phyloP scores from a whole-genome alignment of 2,113 vertebrate genomes.

The Pteronura brasiliensis region DNA sequence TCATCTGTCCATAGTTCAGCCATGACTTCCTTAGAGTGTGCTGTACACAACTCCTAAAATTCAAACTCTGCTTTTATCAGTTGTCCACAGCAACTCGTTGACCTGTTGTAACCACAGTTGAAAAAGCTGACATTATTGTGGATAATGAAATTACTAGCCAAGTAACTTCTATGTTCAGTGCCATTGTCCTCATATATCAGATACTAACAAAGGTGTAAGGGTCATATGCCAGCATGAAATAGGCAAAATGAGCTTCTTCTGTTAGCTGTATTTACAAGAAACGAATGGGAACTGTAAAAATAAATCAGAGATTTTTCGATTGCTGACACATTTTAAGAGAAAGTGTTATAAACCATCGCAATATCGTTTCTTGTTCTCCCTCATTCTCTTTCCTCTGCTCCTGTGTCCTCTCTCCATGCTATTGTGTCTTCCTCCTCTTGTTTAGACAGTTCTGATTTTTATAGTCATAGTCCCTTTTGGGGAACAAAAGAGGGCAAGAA shows the following conservation, averaged over 20 bases:
- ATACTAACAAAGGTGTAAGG: neutral
- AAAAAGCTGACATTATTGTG: neutral
- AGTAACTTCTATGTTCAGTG: neutral
- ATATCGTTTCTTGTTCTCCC: neutral
- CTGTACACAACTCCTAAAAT: neutral
- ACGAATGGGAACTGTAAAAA: slow-evolving; percentile 11
- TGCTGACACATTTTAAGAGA: slow-evolving; percentile 19
- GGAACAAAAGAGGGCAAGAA: neutral
- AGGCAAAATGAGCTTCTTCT: neutral
- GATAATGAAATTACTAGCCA: neutral
- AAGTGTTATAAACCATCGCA: neutral
- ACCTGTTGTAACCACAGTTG: neutral
- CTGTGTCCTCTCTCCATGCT: neutral
- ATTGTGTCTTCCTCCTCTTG: neutral
- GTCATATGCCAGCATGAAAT: neutral
- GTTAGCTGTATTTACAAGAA: neutral
- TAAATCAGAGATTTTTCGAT: neutral
- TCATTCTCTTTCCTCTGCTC: neutral
- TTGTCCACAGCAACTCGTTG: neutral
- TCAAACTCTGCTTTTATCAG: neutral
- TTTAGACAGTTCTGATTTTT: neutral
- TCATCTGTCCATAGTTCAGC: neutral
- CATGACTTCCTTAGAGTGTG: neutral
- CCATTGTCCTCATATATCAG: neutral
- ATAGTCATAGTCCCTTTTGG: neutral